Percentiles rank a stretch among this genome's conserved stretches.
Evolutionary conservation across 2,113 vertebrate species (phyloP).

Genomic region (Sinocyclocheilus anshuiensis): DNA sequence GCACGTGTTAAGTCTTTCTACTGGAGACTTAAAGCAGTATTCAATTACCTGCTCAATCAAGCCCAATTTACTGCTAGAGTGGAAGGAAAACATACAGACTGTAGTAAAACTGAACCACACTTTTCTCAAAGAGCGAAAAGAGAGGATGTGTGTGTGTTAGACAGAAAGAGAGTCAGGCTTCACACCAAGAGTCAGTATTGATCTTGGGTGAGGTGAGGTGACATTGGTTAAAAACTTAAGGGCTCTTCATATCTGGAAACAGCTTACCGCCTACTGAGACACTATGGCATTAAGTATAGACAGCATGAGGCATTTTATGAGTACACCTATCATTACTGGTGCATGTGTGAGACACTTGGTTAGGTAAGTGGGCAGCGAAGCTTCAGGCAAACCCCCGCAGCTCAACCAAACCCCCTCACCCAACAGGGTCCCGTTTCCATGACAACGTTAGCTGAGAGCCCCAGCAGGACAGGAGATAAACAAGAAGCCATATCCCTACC

Average conservation of each 20-base stretch:
- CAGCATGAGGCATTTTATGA: neutral
- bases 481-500: conserved; percentile 60
- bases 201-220: conserved; percentile 7
- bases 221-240: conserved; percentile 5
- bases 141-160: neutral
- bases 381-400: conserved; percentile 27
- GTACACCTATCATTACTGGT: conserved; percentile 19
- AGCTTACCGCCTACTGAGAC: conserved; percentile 23
- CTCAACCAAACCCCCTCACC: neutral
- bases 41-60: conserved; percentile 60
- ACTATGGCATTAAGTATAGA: conserved; percentile 8
- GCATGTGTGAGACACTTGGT: conserved; percentile 24
- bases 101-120: neutral
- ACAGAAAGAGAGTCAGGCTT: neutral
- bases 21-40: conserved; percentile 49
- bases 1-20: conserved; percentile 33
- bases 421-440: conserved; percentile 61
- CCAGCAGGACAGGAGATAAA: conserved; percentile 66
- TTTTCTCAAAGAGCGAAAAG: neutral
- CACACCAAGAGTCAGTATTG: conserved; percentile 29
- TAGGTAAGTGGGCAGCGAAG: conserved; percentile 43
- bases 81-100: conserved; percentile 35
- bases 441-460: conserved; percentile 60
- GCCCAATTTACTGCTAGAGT: conserved; percentile 41
- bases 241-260: conserved; percentile 33